These are phyloP conservation scores for Leptogaster cylindrica DNA, from an alignment of 2,888 invertebrate species.

Conservation along the genomic window DNA sequence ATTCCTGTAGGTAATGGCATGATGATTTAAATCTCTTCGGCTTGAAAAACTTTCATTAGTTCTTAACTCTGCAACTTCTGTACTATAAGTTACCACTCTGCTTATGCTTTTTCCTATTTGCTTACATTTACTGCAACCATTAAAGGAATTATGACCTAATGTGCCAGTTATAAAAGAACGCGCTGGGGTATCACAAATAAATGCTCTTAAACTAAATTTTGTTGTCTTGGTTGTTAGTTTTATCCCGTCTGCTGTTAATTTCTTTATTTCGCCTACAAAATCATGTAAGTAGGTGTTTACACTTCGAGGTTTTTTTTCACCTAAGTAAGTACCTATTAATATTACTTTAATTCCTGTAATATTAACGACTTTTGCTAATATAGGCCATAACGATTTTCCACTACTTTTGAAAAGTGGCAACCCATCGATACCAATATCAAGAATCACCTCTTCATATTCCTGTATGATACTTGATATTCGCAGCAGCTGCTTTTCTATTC, in stretches of 20 bases:
- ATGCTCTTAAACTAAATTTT: conserved; percentile 7
- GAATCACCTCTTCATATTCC: background rate
- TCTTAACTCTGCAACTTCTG: conserved; percentile 7
- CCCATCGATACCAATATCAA: conserved; percentile 3
- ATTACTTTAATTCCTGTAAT: background rate
- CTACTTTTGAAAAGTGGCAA: conserved; percentile 20
- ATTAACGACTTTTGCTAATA: conserved; percentile 18
- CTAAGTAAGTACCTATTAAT: conserved; percentile 10
- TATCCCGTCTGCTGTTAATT: background rate
- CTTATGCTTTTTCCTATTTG: conserved; percentile 26
- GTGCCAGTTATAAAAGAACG: conserved; percentile 14
- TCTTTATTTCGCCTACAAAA: conserved; percentile 3
- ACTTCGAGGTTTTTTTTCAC: conserved; percentile 7
- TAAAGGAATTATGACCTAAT: conserved; percentile 29
- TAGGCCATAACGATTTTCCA: conserved; percentile 1
- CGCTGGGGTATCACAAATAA: conserved; percentile 34
- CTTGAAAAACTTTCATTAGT: conserved; percentile 34
- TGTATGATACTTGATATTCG: background rate
- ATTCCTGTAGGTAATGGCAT: conserved; percentile 6
- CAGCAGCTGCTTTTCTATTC: background rate
- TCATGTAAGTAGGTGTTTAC: conserved; percentile 12
- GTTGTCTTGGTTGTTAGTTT: background rate
- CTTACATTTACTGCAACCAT: conserved; percentile 36
- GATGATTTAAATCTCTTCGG: conserved; percentile 23
- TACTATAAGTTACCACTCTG: conserved; percentile 30